These are phyloP conservation scores for Ibycter americanus DNA, from an alignment of 2,797 vertebrate genomes.

Conservation along the genomic window DNA sequence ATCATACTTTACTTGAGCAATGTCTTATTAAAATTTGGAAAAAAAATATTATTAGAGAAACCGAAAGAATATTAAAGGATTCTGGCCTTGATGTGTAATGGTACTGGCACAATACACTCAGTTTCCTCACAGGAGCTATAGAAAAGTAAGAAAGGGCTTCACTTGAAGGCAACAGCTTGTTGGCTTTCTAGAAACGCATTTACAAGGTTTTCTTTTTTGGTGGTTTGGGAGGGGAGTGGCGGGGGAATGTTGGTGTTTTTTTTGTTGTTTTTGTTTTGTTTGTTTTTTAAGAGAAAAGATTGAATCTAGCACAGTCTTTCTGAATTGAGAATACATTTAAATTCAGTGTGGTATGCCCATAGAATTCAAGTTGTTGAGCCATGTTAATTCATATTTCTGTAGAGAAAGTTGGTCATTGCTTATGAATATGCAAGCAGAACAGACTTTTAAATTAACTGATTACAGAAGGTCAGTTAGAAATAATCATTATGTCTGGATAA, in stretches of 20 bases:
- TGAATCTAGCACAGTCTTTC: slow-evolving; percentile 21
- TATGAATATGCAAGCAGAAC: slow-evolving; percentile 25
- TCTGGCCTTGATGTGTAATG: slow-evolving; percentile 39
- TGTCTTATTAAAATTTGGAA: slow-evolving; percentile 39
- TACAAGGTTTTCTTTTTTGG: not conserved
- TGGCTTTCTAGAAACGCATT: slow-evolving; percentile 65
- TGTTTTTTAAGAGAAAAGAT: not conserved
- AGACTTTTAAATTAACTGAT: slow-evolving; percentile 31
- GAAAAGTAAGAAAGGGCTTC: slow-evolving; percentile 50
- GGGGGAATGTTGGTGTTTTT: no score
- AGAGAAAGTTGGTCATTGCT: not conserved
- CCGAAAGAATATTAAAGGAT: slow-evolving; percentile 36
- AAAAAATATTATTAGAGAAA: slow-evolving; percentile 37
- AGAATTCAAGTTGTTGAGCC: slow-evolving; percentile 27
- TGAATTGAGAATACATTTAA: slow-evolving; percentile 48
- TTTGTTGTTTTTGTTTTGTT: not conserved
- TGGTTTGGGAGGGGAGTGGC: not conserved
- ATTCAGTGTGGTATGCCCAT: slow-evolving; percentile 11
- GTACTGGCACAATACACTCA: slow-evolving; percentile 27
- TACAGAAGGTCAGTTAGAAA: slow-evolving; percentile 15
- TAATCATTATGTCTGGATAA: slow-evolving; percentile 3
- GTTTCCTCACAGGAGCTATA: slow-evolving; percentile 54
- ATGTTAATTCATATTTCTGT: slow-evolving; percentile 36
- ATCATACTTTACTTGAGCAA: not conserved
- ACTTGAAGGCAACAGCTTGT: slow-evolving; percentile 56